Conservation (phyloP, 1,140 invertebrate species). For the Drosophila baimaii region DNA sequence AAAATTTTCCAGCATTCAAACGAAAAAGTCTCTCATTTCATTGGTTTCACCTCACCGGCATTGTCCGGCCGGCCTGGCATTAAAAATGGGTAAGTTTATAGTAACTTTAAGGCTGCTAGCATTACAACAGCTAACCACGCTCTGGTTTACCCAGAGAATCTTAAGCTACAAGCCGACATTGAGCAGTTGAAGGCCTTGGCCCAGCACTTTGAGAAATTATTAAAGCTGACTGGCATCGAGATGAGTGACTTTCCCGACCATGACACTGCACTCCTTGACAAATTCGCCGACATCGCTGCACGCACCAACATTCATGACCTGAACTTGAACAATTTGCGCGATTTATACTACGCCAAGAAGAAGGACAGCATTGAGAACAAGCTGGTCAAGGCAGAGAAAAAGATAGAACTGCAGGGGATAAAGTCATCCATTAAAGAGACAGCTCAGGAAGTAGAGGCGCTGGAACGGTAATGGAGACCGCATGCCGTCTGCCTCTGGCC, state of each 20-base stretch:
- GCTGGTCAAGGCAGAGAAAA: slow-evolving; percentile 31
- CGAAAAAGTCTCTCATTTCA: no score
- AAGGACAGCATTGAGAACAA: slow-evolving; percentile 64
- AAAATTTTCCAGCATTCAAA: neutral
- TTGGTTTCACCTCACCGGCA: no score
- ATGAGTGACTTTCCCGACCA: slow-evolving; percentile 64
- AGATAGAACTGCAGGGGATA: slow-evolving; percentile 41
- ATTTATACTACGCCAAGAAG: slow-evolving; percentile 58
- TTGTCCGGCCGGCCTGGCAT: neutral
- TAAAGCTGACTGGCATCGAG: slow-evolving; percentile 46
- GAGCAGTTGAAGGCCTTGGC: slow-evolving; percentile 38
- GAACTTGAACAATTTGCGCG: slow-evolving; percentile 51
- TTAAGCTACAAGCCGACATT: slow-evolving; percentile 55
- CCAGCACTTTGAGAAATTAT: slow-evolving; percentile 54
- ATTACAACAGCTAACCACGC: neutral
- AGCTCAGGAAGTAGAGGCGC: slow-evolving; percentile 30
- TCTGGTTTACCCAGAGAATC: slow-evolving; percentile 27
- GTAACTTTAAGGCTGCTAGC: neutral
- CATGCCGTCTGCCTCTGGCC: no score
- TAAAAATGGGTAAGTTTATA: slow-evolving; percentile 30
- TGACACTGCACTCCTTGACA: slow-evolving; percentile 54
- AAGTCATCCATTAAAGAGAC: slow-evolving; percentile 17
- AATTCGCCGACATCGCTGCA: slow-evolving; percentile 52
- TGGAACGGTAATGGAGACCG: neutral
- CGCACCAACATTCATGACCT: slow-evolving; percentile 55